Evolutionary conservation across 2,888 invertebrate species (phyloP).

Genomic region (Oscheius myriophilus): DNA sequence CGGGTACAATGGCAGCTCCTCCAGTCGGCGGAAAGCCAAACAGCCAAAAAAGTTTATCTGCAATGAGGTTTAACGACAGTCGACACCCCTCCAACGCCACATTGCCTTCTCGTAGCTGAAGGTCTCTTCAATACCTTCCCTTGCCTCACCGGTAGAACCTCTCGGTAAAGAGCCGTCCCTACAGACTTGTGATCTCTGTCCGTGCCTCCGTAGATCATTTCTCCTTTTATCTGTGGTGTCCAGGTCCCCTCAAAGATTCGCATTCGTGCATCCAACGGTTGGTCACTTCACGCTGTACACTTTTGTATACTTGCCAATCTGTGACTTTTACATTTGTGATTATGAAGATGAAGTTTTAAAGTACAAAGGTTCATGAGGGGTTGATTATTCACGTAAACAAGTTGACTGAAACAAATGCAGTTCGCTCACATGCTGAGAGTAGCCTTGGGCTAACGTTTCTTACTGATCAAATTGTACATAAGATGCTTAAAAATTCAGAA

Average conservation of each 20-base stretch:
- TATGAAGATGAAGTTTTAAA: not conserved
- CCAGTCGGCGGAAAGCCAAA: constrained; percentile 30
- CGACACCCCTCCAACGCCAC: not conserved
- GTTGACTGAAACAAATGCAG: no score
- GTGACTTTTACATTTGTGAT: constrained; percentile 8
- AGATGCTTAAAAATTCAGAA: no score
- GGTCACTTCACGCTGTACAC: not conserved
- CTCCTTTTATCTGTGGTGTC: not conserved
- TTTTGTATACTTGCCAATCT: not conserved
- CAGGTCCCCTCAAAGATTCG: not conserved
- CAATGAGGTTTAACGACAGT: constrained; percentile 24
- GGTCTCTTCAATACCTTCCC: not conserved
- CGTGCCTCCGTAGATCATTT: constrained; percentile 24
- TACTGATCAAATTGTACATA: no score
- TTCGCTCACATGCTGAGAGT: no score
- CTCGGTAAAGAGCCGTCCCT: constrained; percentile 17
- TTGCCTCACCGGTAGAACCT: constrained; percentile 19
- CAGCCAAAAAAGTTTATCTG: constrained; percentile 30
- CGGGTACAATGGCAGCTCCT: constrained; percentile 6
- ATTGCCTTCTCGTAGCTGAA: not conserved
- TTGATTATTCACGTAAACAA: no score
- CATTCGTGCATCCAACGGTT: not conserved
- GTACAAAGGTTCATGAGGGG: no score
- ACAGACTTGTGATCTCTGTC: constrained; percentile 33
- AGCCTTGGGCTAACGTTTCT: no score